Evolutionary conservation across 1,140 invertebrate species (phyloP).

Genomic region (Chelonus insularis): DNA sequence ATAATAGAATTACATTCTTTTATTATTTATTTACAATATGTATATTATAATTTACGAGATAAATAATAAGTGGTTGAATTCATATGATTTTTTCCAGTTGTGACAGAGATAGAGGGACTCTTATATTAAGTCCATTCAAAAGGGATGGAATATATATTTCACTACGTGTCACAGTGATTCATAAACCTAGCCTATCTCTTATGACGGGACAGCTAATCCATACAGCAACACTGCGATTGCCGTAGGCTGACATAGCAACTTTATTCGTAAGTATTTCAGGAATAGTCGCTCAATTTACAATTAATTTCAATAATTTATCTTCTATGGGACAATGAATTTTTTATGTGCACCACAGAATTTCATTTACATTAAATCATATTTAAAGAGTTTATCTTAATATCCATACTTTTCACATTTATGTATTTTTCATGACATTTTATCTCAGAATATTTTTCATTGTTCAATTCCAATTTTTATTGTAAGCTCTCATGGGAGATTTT

Average conservation of each 20-base stretch:
- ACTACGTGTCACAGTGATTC: conserved; percentile 16
- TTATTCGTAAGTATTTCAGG: not conserved
- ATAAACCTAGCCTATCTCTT: conserved; percentile 20
- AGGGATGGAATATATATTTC: not conserved
- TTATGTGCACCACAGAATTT: too few relatives aligned
- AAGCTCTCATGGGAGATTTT: too few relatives aligned
- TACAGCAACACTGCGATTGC: not conserved
- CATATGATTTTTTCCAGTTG: not conserved
- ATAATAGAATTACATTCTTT: too few relatives aligned
- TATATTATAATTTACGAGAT: too few relatives aligned
- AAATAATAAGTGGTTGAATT: not conserved
- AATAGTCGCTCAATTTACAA: not conserved
- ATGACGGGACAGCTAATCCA: conserved; percentile 22
- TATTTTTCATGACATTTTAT: too few relatives aligned
- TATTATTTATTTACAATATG: too few relatives aligned
- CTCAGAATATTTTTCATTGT: too few relatives aligned
- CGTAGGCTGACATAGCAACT: not conserved
- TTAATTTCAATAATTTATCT: not conserved
- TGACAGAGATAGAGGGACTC: conserved; percentile 7
- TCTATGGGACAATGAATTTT: too few relatives aligned
- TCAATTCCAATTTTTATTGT: too few relatives aligned
- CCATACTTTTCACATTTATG: too few relatives aligned
- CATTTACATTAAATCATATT: too few relatives aligned
- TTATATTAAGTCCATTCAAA: not conserved
- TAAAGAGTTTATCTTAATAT: too few relatives aligned